Percentiles rank a stretch among this genome's conserved stretches.
Conservation (phyloP, 2,888 invertebrate species). For the Protula sp. region DNA sequence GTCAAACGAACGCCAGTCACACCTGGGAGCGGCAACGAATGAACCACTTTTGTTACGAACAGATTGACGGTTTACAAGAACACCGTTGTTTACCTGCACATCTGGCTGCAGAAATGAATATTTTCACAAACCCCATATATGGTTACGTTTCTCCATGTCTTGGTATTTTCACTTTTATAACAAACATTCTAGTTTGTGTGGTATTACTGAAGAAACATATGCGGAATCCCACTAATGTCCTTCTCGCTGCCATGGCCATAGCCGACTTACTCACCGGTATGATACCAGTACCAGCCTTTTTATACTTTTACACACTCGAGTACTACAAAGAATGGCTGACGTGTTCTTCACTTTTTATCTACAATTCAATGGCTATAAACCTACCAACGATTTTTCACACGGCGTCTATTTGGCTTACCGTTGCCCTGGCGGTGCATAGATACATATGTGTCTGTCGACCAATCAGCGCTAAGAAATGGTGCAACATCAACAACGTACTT, state of each 20-base stretch:
- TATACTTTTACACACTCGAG: conserved; percentile 86
- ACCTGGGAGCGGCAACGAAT: too few relatives aligned
- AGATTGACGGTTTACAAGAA: too few relatives aligned
- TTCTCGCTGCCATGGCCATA: conserved; percentile 90
- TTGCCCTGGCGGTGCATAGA: conserved; percentile 61
- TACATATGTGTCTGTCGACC: conserved; percentile 95
- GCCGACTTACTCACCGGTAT: conserved; percentile 82
- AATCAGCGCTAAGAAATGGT: conserved; percentile 74
- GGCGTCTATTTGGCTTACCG: conserved; percentile 19
- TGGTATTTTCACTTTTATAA: conserved; percentile 78
- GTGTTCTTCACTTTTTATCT: conserved; percentile 71
- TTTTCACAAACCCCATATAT: conserved; percentile 59
- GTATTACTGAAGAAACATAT: conserved; percentile 85
- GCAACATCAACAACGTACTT: conserved; percentile 62
- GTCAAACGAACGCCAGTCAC: too few relatives aligned
- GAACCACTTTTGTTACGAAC: too few relatives aligned
- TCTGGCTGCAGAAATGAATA: too few relatives aligned
- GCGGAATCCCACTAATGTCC: conserved; percentile 86
- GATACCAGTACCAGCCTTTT: conserved; percentile 61
- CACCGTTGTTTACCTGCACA: too few relatives aligned
- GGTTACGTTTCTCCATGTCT: conserved; percentile 79
- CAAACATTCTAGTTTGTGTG: conserved; percentile 84
- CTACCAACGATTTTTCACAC: conserved; percentile 43
- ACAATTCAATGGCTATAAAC: conserved; percentile 51
- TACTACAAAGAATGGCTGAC: conserved; percentile 77